phyloP scores from a whole-genome alignment of 2,113 vertebrate species.

The Takifugu bimaculatus region DNA sequence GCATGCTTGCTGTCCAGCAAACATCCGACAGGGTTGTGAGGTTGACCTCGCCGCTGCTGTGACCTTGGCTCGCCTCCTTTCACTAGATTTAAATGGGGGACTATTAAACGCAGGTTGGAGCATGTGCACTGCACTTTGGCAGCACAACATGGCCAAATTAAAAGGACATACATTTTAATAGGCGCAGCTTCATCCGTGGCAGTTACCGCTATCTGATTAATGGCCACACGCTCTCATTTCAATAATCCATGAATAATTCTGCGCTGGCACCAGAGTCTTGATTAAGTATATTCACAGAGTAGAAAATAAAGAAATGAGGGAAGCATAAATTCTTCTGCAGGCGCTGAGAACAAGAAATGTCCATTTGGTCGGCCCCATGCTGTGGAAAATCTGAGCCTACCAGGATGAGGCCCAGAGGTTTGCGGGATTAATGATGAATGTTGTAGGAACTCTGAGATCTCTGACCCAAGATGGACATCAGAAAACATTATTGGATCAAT shows the following conservation, averaged over 20 bases:
- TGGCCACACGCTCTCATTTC: slow-evolving; percentile 62
- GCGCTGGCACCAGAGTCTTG: slow-evolving; percentile 47
- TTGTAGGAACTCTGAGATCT: no score
- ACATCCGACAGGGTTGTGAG: no score
- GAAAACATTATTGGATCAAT: no score
- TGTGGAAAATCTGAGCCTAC: no score
- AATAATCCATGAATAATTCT: slow-evolving; percentile 71
- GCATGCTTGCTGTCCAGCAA: no score
- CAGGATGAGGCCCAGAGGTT: no score
- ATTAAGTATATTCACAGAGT: slow-evolving; percentile 57
- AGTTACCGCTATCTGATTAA: slow-evolving; percentile 69
- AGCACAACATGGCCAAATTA: slow-evolving; percentile 53
- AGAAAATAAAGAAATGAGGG: slow-evolving; percentile 48
- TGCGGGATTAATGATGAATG: no score
- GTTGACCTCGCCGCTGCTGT: slow-evolving; percentile 21
- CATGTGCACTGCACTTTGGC: slow-evolving; percentile 40
- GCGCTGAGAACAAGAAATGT: neutral
- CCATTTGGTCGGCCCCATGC: neutral
- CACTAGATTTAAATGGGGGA: slow-evolving; percentile 45
- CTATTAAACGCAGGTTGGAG: slow-evolving; percentile 49
- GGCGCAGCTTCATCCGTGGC: slow-evolving; percentile 49
- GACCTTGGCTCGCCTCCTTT: slow-evolving; percentile 25
- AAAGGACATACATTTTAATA: slow-evolving; percentile 72
- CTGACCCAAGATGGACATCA: no score
- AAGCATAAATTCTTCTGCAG: slow-evolving; percentile 10